Percentiles rank a stretch among this genome's conserved stretches.
Conservation (phyloP, 2,113 vertebrate genomes). For the Sclerurus mexicanus region DNA sequence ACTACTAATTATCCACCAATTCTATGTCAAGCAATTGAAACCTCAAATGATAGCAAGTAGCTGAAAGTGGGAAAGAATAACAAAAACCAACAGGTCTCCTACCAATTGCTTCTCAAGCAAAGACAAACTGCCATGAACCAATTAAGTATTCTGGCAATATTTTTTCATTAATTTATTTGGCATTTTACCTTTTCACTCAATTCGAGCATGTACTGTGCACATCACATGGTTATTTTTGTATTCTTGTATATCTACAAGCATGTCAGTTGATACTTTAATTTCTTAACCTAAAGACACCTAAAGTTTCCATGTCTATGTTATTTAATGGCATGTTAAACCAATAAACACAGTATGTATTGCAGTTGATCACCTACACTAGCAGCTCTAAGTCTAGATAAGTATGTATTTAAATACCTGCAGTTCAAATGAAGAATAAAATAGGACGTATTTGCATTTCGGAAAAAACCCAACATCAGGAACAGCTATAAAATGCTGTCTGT, state of each 20-base stretch:
- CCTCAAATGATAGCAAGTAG: conserved; percentile 19
- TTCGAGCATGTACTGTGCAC: not conserved
- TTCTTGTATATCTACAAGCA: not conserved
- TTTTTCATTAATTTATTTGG: not conserved
- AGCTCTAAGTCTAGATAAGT: not conserved
- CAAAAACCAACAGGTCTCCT: not conserved
- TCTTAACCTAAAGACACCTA: not conserved
- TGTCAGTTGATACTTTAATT: not conserved
- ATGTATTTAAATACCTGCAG: not conserved
- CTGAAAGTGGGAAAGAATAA: not conserved
- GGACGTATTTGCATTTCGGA: not conserved
- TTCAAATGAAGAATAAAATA: not conserved
- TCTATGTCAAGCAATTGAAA: conserved; percentile 27
- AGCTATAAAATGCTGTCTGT: not conserved
- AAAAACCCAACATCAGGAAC: not conserved
- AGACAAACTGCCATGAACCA: not conserved
- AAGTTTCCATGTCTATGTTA: not conserved
- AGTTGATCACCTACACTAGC: not conserved
- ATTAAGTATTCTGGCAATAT: not conserved
- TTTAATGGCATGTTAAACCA: not conserved
- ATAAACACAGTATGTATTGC: not conserved
- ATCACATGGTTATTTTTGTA: not conserved
- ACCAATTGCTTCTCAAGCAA: not conserved
- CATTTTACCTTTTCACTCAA: not conserved
- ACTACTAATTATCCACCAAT: conserved; percentile 52